phyloP scores from a whole-genome alignment of 1,140 invertebrate species.

The Cherax quadricarinatus region DNA sequence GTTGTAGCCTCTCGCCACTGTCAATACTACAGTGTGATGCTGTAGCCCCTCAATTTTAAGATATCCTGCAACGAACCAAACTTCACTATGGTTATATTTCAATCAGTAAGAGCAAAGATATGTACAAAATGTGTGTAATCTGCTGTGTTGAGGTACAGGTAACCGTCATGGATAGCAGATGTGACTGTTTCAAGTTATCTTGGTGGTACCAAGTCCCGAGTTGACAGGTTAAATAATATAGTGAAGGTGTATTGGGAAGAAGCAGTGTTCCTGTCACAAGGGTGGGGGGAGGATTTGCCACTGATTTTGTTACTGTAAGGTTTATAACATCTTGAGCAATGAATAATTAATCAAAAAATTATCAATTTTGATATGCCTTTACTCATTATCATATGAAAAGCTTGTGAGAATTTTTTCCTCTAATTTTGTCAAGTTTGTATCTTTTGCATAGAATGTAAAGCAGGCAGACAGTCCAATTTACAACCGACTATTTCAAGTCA shows the following conservation, averaged over 20 bases:
- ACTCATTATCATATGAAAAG: no score
- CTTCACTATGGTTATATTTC: not conserved
- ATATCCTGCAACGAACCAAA: not conserved
- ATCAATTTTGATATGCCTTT: no score
- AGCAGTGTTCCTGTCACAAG: not conserved
- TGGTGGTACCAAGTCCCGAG: slow-evolving; percentile 2
- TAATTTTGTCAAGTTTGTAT: no score
- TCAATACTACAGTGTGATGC: slow-evolving; percentile 35
- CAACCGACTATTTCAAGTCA: not conserved
- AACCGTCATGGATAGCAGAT: not conserved
- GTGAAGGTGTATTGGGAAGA: not conserved
- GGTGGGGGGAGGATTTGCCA: not conserved
- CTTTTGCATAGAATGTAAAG: not conserved
- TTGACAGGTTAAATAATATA: not conserved
- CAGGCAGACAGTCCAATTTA: not conserved
- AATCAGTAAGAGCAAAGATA: slow-evolving; percentile 10
- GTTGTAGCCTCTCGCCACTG: not conserved
- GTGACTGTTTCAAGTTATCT: not conserved
- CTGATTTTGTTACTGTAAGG: not conserved
- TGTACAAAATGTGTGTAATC: slow-evolving; percentile 9
- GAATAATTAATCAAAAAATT: not conserved
- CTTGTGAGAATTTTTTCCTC: no score
- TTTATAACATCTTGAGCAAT: not conserved
- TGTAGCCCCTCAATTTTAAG: slow-evolving; percentile 6
- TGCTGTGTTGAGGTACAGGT: slow-evolving; percentile 2